A percentile compares a stretch with the other conserved stretches of the same genome.
Conservation (phyloP, 2,888 invertebrate species). For the Norana najaformis region DNA sequence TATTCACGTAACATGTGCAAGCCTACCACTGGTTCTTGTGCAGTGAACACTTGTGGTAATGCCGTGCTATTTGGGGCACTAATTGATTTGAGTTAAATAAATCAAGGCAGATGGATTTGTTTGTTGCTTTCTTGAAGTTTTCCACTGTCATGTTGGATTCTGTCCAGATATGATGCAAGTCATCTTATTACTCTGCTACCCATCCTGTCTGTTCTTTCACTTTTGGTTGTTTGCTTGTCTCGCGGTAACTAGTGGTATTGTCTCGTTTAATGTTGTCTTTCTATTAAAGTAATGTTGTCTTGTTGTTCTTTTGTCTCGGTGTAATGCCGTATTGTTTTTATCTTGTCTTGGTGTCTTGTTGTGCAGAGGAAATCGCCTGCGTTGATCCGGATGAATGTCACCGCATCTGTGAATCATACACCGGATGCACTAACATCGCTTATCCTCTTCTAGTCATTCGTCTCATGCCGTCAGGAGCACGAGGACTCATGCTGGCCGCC, state of each 20-base stretch:
- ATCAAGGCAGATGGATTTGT: too few relatives aligned
- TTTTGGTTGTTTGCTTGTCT: not conserved
- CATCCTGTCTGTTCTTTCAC: too few relatives aligned
- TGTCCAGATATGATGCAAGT: too few relatives aligned
- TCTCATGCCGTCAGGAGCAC: constrained; percentile 48
- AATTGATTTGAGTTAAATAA: too few relatives aligned
- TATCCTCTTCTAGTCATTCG: constrained; percentile 65
- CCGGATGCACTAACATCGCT: constrained; percentile 66
- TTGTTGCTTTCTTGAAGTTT: too few relatives aligned
- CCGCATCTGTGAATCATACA: constrained; percentile 62
- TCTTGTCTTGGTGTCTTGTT: not conserved
- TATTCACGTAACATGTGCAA: too few relatives aligned
- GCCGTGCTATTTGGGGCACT: too few relatives aligned
- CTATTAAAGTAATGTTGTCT: not conserved
- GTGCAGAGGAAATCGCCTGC: constrained; percentile 64
- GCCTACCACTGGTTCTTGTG: too few relatives aligned
- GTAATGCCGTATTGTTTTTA: not conserved
- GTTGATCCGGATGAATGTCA: constrained; percentile 64
- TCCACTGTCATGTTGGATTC: too few relatives aligned
- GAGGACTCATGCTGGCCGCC: constrained; percentile 65
- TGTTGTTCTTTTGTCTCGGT: too few relatives aligned
- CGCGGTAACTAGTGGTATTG: not conserved
- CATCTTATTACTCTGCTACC: too few relatives aligned
- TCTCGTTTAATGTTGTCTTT: not conserved
- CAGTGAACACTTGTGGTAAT: too few relatives aligned